Percentiles rank a stretch among this genome's conserved stretches.
Conservation (phyloP, 1,140 invertebrate species). For the Oreohelix idahoensis region DNA sequence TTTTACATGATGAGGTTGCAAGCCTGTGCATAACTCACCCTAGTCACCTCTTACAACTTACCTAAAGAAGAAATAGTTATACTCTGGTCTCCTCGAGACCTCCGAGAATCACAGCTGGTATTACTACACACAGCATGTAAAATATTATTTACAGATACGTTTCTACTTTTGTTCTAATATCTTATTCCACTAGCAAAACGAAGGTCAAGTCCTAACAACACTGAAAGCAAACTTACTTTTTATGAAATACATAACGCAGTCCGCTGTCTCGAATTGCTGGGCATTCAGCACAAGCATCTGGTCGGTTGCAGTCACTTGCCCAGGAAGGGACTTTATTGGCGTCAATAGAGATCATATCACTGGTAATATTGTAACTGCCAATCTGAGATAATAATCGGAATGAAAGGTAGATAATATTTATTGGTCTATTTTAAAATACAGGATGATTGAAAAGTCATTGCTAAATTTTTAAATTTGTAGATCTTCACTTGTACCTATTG, state of each 20-base stretch:
- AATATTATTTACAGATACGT: no score
- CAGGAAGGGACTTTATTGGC: constrained; percentile 48
- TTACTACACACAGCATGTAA: no score
- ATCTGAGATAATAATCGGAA: constrained; percentile 53
- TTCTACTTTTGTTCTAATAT: no score
- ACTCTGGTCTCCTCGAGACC: no score
- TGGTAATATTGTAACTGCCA: constrained; percentile 50
- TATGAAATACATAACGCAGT: constrained; percentile 44
- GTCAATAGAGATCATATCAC: not conserved
- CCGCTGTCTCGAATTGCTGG: constrained; percentile 55
- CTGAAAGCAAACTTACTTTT: not conserved
- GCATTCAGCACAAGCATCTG: constrained; percentile 64
- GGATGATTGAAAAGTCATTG: not conserved
- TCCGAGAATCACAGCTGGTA: no score
- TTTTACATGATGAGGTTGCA: no score
- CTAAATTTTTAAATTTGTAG: not conserved
- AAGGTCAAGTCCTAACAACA: no score
- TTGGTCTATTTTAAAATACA: not conserved
- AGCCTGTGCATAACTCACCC: no score
- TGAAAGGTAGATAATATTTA: not conserved
- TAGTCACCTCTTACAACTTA: no score
- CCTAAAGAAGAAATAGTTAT: no score
- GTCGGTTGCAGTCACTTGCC: constrained; percentile 61
- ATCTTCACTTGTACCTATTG: not conserved
- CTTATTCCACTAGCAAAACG: no score